Base-by-base conservation (phyloP, 2,797 vertebrate genomes). In the Cirrhinus mrigala region DNA sequence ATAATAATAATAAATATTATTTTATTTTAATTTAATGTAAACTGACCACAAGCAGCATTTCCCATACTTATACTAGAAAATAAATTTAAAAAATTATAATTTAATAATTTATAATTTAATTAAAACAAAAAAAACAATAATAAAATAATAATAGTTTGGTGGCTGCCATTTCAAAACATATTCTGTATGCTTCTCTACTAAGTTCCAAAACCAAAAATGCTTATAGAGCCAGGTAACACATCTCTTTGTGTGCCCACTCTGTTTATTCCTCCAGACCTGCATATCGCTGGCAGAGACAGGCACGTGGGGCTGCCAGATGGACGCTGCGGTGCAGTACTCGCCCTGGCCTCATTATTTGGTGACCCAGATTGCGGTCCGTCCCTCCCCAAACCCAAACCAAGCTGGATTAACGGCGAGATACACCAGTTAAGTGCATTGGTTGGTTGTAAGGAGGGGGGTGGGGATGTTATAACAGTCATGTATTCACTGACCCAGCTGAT, bases 351-450 rank as follows among this genome's bases (percentile, higher is more conserved):
- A 86, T 84, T 94, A 92, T 87, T 88, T 80, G 64, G 16, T 94
- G 93, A 94, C 93, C 94, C 89, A 94, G 89, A 94, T 94, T 90
- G 50, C 81, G 60, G 76, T 79, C 70, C 64, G 40, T 22, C 89
- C 73, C 18, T 71, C 77, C 68, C 89, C 40, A 4, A 84, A 79
- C 80, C 82, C 78, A 81, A 84, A 80, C 82, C 46, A 66, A 88
- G 91, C 29, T 24, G 91, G 93, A 94, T 93, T 92, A 94, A 85
- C 81, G 62, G 62, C 69, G 79, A 88, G 62, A 85, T 77, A 40
- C 87, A 74, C 69, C 77, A 79, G 84, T 83, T 85, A 85, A 85
- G 83, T 83, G 75, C 60, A 56, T 52, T 27, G 71, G 62, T 70
- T 60, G 69, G 66, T 66, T 68, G 79, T 82, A 24, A 27, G 7